These are phyloP conservation scores for Aphodius granarius DNA, from an alignment of 2,888 invertebrate species.

Conservation along the genomic window DNA sequence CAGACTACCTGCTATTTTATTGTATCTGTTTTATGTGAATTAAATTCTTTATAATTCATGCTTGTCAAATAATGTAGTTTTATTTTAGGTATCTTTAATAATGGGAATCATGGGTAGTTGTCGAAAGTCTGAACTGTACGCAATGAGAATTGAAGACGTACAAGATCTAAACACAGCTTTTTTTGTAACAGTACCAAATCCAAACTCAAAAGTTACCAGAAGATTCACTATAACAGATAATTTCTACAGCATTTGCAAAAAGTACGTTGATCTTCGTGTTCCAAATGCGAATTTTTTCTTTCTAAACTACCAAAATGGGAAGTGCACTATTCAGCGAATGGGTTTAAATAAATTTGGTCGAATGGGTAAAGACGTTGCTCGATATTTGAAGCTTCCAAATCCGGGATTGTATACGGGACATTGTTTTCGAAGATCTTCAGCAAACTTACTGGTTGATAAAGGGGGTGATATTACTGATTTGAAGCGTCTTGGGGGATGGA, in stretches of 20 bases:
- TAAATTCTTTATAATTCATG: not conserved
- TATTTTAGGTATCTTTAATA: conserved; percentile 19
- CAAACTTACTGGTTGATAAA: conserved; percentile 24
- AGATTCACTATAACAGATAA: conserved; percentile 30
- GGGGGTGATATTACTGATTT: conserved; percentile 41
- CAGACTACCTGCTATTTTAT: too few species aligned
- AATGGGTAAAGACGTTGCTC: conserved; percentile 26
- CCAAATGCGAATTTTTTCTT: conserved; percentile 20
- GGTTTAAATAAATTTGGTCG: conserved; percentile 26
- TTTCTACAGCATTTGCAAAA: conserved; percentile 28
- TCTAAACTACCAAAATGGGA: conserved; percentile 29
- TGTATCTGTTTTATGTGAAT: too few species aligned
- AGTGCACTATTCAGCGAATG: conserved; percentile 26
- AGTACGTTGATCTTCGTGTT: conserved; percentile 31
- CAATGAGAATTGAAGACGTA: conserved; percentile 27
- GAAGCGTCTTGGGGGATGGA: conserved; percentile 21
- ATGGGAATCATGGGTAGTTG: conserved; percentile 30
- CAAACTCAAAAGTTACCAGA: conserved; percentile 27
- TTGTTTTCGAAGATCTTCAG: conserved; percentile 25
- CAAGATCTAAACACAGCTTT: conserved; percentile 20
- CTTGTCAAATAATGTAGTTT: conserved; percentile 22
- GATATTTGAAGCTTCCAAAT: conserved; percentile 24
- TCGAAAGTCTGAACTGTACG: conserved; percentile 26
- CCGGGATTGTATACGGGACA: conserved; percentile 28
- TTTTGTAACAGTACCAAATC: not conserved